Conservation (phyloP, 2,888 invertebrate genomes). For the Sphinx pinastri region DNA sequence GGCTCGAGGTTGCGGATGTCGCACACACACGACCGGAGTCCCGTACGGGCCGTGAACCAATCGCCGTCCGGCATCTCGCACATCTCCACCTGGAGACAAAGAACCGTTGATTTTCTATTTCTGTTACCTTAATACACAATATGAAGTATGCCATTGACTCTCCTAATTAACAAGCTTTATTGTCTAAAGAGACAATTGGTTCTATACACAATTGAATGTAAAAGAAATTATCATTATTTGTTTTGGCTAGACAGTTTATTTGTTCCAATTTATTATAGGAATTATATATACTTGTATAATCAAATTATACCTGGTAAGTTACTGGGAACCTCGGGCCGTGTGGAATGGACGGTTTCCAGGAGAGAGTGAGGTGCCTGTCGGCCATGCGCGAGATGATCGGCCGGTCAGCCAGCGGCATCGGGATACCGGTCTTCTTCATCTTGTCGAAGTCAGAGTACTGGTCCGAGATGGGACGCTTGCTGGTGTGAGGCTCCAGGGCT, state of each 20-base stretch:
- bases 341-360: conserved; percentile 97
- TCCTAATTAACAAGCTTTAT: too few species aligned
- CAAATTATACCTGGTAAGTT: conserved; percentile 95
- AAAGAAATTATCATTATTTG: too few species aligned
- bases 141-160: too few species aligned
- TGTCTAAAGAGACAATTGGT: too few species aligned
- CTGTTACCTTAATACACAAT: too few species aligned
- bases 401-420: conserved; percentile 93
- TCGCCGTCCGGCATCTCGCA: conserved; percentile 95
- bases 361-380: conserved; percentile 93
- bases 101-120: neutral
- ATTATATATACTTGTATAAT: too few species aligned
- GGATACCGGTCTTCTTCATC: conserved; percentile 91
- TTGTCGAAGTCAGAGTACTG: conserved; percentile 94
- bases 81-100: conserved; percentile 88
- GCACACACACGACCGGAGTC: conserved; percentile 94
- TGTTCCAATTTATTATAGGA: too few species aligned
- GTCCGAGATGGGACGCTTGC: conserved; percentile 88
- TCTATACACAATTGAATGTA: too few species aligned
- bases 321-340: conserved; percentile 94
- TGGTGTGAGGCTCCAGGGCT: conserved; percentile 87
- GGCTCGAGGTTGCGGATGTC: conserved; percentile 96
- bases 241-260: too few species aligned
- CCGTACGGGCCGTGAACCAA: conserved; percentile 94
- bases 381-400: conserved; percentile 97